A percentile compares a stretch with the other conserved stretches of the same genome.
Conservation (phyloP, 2,113 vertebrate species). For the Menidia beryllina region DNA sequence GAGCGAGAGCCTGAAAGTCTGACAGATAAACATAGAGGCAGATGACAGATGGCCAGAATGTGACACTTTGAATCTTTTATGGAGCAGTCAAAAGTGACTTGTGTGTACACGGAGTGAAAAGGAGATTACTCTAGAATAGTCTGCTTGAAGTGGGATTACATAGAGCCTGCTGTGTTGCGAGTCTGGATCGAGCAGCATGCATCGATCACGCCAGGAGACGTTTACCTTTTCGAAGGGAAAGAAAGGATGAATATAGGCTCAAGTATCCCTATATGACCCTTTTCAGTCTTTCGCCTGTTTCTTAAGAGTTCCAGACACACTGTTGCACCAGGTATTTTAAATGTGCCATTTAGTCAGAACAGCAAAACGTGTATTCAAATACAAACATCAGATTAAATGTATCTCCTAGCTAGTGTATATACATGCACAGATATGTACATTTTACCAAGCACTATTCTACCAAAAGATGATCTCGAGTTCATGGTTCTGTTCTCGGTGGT, state of each 20-base stretch:
- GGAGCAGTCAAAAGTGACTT: constrained; percentile 63
- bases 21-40: constrained; percentile 52
- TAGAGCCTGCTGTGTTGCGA: constrained; percentile 67
- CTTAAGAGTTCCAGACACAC: background rate
- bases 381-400: background rate
- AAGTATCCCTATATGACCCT: constrained; percentile 5
- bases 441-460: background rate
- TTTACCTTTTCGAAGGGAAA: constrained; percentile 41
- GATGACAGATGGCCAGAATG: constrained; percentile 64
- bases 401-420: background rate
- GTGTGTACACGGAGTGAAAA: constrained; percentile 61
- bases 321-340: background rate
- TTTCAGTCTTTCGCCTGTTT: background rate
- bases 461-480: background rate
- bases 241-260: background rate
- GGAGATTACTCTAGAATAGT: constrained; percentile 66
- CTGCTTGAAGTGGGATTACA: constrained; percentile 68
- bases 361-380: background rate
- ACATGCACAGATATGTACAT: background rate
- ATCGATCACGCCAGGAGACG: constrained; percentile 37
- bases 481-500: background rate
- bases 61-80: constrained; percentile 58
- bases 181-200: constrained; percentile 55
- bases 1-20: constrained; percentile 30
- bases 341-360: background rate